These are phyloP conservation scores for Toxonevra muliebris DNA, from an alignment of 2,888 invertebrate species.

Conservation along the genomic window DNA sequence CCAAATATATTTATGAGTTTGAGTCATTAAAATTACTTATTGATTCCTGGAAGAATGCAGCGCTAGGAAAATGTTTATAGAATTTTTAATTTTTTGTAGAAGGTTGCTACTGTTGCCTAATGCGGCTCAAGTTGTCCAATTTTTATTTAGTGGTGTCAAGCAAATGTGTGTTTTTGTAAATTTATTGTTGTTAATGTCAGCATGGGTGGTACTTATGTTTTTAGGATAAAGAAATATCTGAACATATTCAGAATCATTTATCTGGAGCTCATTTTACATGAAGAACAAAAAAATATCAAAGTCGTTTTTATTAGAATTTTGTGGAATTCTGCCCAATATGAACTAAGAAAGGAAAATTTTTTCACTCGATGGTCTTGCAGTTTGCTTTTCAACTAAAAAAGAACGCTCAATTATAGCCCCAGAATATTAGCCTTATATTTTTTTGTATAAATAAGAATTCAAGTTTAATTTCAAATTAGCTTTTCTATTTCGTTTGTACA, in stretches of 20 bases:
- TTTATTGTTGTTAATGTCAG: conserved; percentile 17
- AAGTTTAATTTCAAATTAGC: not conserved
- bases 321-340: not conserved
- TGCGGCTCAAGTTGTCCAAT: no score
- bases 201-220: conserved; percentile 19
- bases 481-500: not conserved
- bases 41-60: conserved; percentile 26
- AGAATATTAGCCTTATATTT: no score
- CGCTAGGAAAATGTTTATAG: conserved; percentile 1
- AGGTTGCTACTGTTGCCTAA: not conserved
- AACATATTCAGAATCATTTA: no score
- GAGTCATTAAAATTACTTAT: not conserved
- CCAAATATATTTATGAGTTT: conserved; percentile 17
- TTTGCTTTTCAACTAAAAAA: no score
- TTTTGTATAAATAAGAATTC: no score
- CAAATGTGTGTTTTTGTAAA: conserved; percentile 21
- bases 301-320: no score
- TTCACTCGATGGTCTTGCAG: no score
- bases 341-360: not conserved
- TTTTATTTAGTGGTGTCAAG: conserved; percentile 7
- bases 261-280: no score
- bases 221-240: no score
- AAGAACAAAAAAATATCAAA: no score
- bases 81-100: conserved; percentile 26
- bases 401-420: no score